Evolutionary conservation across 2,113 vertebrate species (phyloP), one percentile per base, ranked within the genome.

Genomic region (Dromaius novaehollandiae): DNA sequence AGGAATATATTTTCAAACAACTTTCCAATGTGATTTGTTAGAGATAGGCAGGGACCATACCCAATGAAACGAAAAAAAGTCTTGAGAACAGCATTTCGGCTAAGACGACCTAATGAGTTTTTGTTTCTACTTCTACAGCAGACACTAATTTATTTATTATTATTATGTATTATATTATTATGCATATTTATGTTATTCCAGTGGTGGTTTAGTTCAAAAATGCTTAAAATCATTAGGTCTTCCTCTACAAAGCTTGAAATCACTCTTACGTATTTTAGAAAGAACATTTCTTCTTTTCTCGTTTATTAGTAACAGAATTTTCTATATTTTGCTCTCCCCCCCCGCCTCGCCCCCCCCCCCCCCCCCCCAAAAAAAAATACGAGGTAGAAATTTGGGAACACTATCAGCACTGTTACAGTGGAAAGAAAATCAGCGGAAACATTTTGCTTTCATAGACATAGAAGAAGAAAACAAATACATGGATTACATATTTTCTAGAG

Each of bases 11-110:
- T 93, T 87, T 78, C 42, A 30, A 96, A 86, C 53, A 88, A 21
- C 86, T 96, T 96, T 95, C 96, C 78, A 87, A 30, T n/a, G 65
- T 65, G 87, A 94, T 91, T 89, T 87, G 83, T 61, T 93, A 91
- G 46, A 93, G 86, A 92, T n/a, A 78, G 68, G 87, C 93, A 95
- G 76, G 90, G 73, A 74, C 55, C 44, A 30, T 66, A 86, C 36
- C 61, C 94, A 83, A 75, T 30, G 73, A 86, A 95, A 88, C 40
- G 82, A 89, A 90, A 90, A 90, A 79, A 70, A 53, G 84, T 61
- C 88, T 51, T 34, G 82, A 92, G 63, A 93, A 56, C 58, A 85
- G 71, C 46, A 18, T 65, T 93, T 87, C 82, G 85, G 89, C 77
- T 81, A 40, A 81, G 87, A 85, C 32, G 89, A 46, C 82, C 80